Evolutionary conservation across 2,797 vertebrate genomes (phyloP).

Genomic region (Gambusia yucatana): DNA sequence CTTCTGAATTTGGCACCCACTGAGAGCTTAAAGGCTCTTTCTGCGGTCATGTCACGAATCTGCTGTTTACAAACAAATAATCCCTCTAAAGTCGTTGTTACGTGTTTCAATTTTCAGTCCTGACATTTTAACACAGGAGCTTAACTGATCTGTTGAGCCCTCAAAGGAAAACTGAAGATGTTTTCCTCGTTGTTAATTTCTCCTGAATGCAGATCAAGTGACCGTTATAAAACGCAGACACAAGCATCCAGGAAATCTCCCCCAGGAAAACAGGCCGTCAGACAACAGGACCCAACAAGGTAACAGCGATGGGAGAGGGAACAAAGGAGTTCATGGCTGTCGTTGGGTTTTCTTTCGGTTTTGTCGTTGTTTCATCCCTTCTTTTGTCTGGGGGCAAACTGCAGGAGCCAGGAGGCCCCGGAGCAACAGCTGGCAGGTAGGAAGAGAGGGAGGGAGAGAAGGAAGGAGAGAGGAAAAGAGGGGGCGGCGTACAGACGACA

Average conservation of each 20-base stretch:
- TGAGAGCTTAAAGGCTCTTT: no score
- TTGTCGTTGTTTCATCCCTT: constrained; percentile 55
- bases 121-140: background rate
- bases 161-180: background rate
- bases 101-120: background rate
- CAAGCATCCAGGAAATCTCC: constrained; percentile 56
- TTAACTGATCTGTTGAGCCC: background rate
- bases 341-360: constrained; percentile 50
- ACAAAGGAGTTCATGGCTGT: constrained; percentile 66
- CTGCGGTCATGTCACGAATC: no score
- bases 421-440: constrained; percentile 80
- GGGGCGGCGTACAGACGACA: constrained; percentile 8
- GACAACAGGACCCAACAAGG: constrained; percentile 41
- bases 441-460: constrained; percentile 45
- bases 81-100: background rate
- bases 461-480: constrained; percentile 31
- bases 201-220: constrained; percentile 42
- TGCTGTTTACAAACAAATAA: no score
- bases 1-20: no score
- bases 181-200: constrained; percentile 29
- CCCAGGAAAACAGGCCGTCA: constrained; percentile 41
- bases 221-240: constrained; percentile 64
- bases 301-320: constrained; percentile 47
- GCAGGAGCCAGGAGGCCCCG: constrained; percentile 68
- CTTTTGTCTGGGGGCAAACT: constrained; percentile 64